Conservation (phyloP, 2,888 invertebrate species). For the Acanthopleura granulata region DNA sequence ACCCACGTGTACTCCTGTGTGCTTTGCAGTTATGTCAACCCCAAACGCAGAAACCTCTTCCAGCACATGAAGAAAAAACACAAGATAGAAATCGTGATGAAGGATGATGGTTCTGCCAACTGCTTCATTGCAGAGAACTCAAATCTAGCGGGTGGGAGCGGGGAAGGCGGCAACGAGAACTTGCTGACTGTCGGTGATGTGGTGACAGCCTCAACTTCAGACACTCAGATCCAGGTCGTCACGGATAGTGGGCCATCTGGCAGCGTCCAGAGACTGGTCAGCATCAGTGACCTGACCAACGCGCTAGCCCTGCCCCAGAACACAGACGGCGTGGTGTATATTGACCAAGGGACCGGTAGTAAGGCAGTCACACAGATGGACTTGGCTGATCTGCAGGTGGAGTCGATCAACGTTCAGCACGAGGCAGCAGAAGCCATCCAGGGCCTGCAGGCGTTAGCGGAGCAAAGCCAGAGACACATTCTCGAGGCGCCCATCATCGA, state of each 20-base stretch:
- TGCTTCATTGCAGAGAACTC: constrained; percentile 46
- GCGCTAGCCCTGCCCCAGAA: constrained; percentile 25
- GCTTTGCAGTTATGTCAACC: constrained; percentile 62
- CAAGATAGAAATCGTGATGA: constrained; percentile 59
- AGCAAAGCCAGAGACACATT: constrained; percentile 31
- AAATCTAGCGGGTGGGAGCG: constrained; percentile 31
- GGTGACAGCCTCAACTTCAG: constrained; percentile 35
- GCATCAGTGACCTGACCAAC: constrained; percentile 51
- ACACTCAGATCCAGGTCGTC: constrained; percentile 23
- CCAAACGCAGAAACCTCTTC: constrained; percentile 57
- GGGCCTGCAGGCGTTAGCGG: constrained; percentile 61
- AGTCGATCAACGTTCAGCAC: constrained; percentile 32
- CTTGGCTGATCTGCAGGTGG: constrained; percentile 24
- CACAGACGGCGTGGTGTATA: neutral
- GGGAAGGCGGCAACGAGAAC: constrained; percentile 32
- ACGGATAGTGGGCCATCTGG: constrained; percentile 4
- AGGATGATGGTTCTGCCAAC: constrained; percentile 53
- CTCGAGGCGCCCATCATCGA: neutral
- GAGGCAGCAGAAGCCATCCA: constrained; percentile 62
- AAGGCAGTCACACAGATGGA: constrained; percentile 4
- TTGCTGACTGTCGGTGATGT: constrained; percentile 43
- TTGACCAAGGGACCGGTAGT: neutral
- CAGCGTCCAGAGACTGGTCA: constrained; percentile 30
- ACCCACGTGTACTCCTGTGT: constrained; percentile 64
- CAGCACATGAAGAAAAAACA: constrained; percentile 67